A percentile compares a stretch with the other conserved stretches of the same genome.
Evolutionary conservation across 1,140 invertebrate genomes (phyloP).

Genomic region (Drosophila leontia): DNA sequence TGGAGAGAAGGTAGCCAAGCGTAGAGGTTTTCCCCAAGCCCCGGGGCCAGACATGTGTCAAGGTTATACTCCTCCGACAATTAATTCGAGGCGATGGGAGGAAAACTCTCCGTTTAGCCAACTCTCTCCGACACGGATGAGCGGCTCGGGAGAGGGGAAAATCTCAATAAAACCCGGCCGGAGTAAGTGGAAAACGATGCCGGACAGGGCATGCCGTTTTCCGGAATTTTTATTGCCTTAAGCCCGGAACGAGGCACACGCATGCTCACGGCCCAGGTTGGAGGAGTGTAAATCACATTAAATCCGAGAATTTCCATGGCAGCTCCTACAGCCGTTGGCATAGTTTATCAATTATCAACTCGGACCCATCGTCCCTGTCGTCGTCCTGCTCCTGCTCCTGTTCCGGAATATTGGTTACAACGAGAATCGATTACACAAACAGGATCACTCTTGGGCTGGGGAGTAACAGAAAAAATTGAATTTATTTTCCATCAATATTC

Average conservation of each 20-base stretch:
- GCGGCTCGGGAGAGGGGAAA: conserved; percentile 4
- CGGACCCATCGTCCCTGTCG: conserved; percentile 11
- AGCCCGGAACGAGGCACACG: conserved; percentile 15
- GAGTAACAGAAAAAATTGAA: conserved; percentile 49
- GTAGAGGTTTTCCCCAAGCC: conserved; percentile 55
- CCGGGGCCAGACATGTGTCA: conserved; percentile 62
- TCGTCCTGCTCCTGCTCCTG: conserved; percentile 1
- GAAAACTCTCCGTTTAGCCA: conserved; percentile 42
- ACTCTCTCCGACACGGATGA: conserved; percentile 6
- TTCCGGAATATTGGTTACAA: conserved; percentile 12
- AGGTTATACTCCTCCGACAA: conserved; percentile 59
- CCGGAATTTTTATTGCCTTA: conserved; percentile 64
- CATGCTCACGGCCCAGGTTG: conserved; percentile 16
- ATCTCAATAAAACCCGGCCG: conserved; percentile 18
- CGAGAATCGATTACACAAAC: conserved; percentile 42
- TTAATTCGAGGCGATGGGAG: conserved; percentile 59
- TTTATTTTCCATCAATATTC: conserved; percentile 73
- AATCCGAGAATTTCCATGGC: conserved; percentile 33
- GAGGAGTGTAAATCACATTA: conserved; percentile 60
- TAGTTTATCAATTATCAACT: conserved; percentile 46
- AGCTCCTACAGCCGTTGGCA: background rate
- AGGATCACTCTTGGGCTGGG: background rate
- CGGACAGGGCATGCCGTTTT: conserved; percentile 20
- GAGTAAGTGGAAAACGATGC: conserved; percentile 43
- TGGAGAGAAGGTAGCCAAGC: conserved; percentile 47